Evolutionary conservation across 1,140 invertebrate genomes (phyloP), one percentile per base, ranked within the genome.

Genomic region (Orussus abietinus): DNA sequence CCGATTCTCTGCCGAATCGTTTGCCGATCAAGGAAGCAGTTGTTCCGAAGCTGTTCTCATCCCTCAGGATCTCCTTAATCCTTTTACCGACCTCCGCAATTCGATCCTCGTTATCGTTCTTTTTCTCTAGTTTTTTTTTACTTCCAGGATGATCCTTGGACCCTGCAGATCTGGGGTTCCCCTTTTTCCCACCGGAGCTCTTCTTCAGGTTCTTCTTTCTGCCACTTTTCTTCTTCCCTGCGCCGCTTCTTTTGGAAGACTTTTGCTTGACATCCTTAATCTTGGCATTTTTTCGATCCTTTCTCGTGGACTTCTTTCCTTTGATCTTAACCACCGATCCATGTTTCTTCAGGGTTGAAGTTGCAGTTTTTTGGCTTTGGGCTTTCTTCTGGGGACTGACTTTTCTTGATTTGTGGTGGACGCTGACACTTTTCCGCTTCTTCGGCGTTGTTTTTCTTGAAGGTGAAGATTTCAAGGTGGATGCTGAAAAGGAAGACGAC

Each of bases 11-110:
- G n/a, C n/a, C n/a, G n/a, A n/a, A n/a, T n/a, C n/a, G n/a, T n/a
- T n/a, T n/a, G n/a, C n/a, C n/a, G n/a, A n/a, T n/a, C n/a, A n/a
- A n/a, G n/a, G n/a, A n/a, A n/a, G n/a, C n/a, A n/a, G n/a, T 39
- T 14, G 33, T 31, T 39, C 11, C 5, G 3, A 15, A 29, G 6
- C 20, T 25, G 37, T 20, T 40, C 15, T 39, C 44, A 19, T 43
- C 42, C 12, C 28, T 45, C 35, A 50, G 25, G 40, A 53, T 49
- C 7, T 35, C 12, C n/a, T 40, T 32, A 21, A 53, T 53, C 2
- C 44, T 14, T 6, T 44, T 31, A 13, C 38, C 33, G 5, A 49
- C 32, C 13, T 43, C 34, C 10, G 42, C 35, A 4, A 42, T 10
- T 13, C 40, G 38, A 1, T 28, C 39, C n/a, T 31, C 40, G n/a